Base-by-base conservation (phyloP, 2,888 invertebrate species). In the Watsonalla binaria region DNA sequence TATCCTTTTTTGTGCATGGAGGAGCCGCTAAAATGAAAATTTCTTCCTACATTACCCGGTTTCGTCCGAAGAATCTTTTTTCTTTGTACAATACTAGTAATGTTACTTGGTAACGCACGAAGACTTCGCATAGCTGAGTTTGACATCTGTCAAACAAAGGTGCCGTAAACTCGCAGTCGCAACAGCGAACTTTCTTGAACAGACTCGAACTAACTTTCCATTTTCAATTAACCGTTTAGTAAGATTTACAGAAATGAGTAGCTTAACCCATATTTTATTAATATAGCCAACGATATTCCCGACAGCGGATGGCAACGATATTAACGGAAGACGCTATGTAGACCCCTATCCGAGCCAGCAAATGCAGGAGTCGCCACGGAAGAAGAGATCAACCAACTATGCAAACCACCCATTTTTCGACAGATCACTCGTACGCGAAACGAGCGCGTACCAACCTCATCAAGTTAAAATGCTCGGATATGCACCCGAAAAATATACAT, bases 251-350 rank as follows among this genome's bases (percentile, higher is more conserved):
- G 39, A 45, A 53, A 51, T 15, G 35, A 66, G 55, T 65, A 63
- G 65, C 63, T 64, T 64, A 74, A 52, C 55, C 46, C 68, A 66
- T 72, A 72, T 84, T 85, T 84, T 72, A 84, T 81, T 84, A 86
- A 85, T 81, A 64, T 78, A 84, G 86, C 79, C 74, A 82, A 79
- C 81, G 76, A 82, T 85, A 81, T 86, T 82, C 80, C 82, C 82
- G 80, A 88, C 87, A 90, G 90, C 82, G 84, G 89, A 90, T 80
- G 86, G 85, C 81, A 87, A 68, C 77, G 88, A 90, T 78, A 82
- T 87, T 79, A 86, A 76, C 56, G 81, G 82, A 61, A 69, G 89
- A 53, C 80, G 90, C 54, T 90, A 83, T 69, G 86, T 90, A 68
- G 90, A 90, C 61, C 88, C 90, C 0, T 90, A 89, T 64, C 89